Conservation (phyloP, 1,140 invertebrate species). For the Lasaia peninsularis region DNA sequence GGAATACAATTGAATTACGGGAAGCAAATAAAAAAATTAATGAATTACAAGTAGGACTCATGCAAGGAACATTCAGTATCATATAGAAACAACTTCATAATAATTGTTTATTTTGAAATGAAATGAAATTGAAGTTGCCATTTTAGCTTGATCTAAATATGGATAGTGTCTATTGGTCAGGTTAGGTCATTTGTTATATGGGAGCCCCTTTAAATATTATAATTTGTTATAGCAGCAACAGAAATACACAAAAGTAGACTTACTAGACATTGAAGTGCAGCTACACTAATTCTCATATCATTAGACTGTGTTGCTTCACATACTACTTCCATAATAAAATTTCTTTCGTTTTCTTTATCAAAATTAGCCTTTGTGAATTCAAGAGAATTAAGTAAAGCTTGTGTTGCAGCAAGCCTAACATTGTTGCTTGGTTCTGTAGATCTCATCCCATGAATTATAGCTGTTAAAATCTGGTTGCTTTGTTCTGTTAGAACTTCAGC, state of each 20-base stretch:
- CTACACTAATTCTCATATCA: conserved; percentile 94
- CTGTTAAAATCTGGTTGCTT: conserved; percentile 98
- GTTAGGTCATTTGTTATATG: too few relatives aligned
- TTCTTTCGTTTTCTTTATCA: conserved; percentile 96
- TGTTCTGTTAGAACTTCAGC: conserved; percentile 93
- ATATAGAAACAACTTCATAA: too few relatives aligned
- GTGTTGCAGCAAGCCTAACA: conserved; percentile 96
- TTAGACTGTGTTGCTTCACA: conserved; percentile 92
- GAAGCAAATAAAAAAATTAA: too few relatives aligned
- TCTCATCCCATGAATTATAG: conserved; percentile 98
- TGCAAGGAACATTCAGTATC: too few relatives aligned
- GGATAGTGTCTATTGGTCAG: too few relatives aligned
- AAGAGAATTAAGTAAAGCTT: conserved; percentile 97
- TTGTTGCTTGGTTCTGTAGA: conserved; percentile 89
- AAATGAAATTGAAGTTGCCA: too few relatives aligned
- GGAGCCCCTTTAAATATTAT: too few relatives aligned
- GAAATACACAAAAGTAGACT: conserved; percentile 34
- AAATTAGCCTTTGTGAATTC: conserved; percentile 99
- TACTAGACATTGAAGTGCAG: conserved; percentile 97
- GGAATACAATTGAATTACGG: too few relatives aligned
- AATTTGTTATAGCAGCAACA: too few relatives aligned
- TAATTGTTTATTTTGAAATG: too few relatives aligned
- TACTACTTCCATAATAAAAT: conserved; percentile 99
- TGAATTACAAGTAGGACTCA: too few relatives aligned
- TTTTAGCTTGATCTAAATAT: too few relatives aligned